Evolutionary conservation across 2,888 invertebrate genomes (phyloP), one percentile per base, ranked within the genome.

Genomic region (Scaptomyza parva): DNA sequence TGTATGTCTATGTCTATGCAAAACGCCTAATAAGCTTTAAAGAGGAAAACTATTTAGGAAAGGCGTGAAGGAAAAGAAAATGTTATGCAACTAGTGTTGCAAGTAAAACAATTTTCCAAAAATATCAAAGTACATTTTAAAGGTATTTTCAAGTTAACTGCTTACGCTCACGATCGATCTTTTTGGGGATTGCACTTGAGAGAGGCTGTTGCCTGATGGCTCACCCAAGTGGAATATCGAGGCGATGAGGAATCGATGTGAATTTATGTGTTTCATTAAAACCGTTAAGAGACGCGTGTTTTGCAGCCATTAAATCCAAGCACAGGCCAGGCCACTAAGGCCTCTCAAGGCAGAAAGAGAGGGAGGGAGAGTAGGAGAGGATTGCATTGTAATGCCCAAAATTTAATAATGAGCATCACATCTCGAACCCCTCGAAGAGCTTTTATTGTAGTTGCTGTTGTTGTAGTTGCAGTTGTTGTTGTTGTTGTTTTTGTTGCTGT

Each of bases 211-310:
- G 28, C 5, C 33, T 55, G 47, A 33, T 28, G 60, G 73, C 73
- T 81, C 87, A 67, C 72, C 77, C 77, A 81, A 85, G 82, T 72
- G 76, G 87, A n/a, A 74, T 79, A 35, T 58, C 61, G 71, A 71
- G 76, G 65, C 70, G 70, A 35, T 40, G 55, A 59, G 67, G 44
- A 61, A 60, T 62, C 60, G 55, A 54, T 62, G 50, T 67, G 71
- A 88, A 83, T 84, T 84, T 86, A 83, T 84, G 78, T 80, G 75
- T 83, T 86, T 83, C 83, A 88, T 80, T 88, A 86, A 77, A 85
- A 74, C 86, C 84, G 84, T 88, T 84, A 84, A 71, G 54, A 70
- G 73, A 70, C 82, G 84, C 84, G 84, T 85, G 84, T 83, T 86
- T 72, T 50, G 41, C 54, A 55, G 76, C 86, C 80, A 83, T 88